phyloP scores from a whole-genome alignment of 1,140 invertebrate genomes.

The Nomia melanderi region DNA sequence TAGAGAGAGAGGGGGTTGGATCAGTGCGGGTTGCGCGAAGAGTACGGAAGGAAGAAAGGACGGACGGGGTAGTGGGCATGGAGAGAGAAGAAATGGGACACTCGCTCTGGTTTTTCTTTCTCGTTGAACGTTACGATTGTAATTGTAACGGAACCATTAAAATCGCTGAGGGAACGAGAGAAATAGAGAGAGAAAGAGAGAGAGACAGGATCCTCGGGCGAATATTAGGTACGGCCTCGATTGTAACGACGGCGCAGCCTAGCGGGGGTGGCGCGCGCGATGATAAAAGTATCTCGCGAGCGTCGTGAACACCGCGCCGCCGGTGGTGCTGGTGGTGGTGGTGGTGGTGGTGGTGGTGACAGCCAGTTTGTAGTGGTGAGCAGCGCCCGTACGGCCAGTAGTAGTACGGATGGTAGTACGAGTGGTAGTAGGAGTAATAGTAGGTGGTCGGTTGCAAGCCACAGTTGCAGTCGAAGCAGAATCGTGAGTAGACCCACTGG shows the following conservation, averaged over 20 bases:
- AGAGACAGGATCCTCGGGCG: slow-evolving; percentile 24
- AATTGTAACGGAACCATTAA: slow-evolving; percentile 56
- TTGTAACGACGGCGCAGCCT: neutral
- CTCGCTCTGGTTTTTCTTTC: slow-evolving; percentile 38
- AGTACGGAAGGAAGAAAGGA: too few relatives aligned
- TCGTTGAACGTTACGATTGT: slow-evolving; percentile 32
- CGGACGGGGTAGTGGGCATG: neutral
- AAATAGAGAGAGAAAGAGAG: slow-evolving; percentile 5
- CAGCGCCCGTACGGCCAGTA: slow-evolving; percentile 52
- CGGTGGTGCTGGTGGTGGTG: slow-evolving; percentile 36
- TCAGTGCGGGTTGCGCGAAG: neutral
- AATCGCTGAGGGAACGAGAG: slow-evolving; percentile 19
- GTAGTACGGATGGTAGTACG: slow-evolving; percentile 59
- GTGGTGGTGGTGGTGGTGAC: slow-evolving; percentile 25
- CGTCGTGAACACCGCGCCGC: slow-evolving; percentile 1
- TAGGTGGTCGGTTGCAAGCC: slow-evolving; percentile 43
- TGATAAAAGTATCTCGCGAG: slow-evolving; percentile 40
- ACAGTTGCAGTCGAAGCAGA: slow-evolving; percentile 50
- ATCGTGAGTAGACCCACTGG: slow-evolving; percentile 39
- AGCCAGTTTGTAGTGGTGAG: neutral
- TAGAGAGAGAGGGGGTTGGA: too few relatives aligned
- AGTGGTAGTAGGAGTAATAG: slow-evolving; percentile 49
- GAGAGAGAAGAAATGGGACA: too few relatives aligned
- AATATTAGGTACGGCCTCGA: slow-evolving; percentile 46
- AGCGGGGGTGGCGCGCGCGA: slow-evolving; percentile 9